Evolutionary conservation across 1,140 invertebrate species (phyloP).

Genomic region (Scaptomyza montana): DNA sequence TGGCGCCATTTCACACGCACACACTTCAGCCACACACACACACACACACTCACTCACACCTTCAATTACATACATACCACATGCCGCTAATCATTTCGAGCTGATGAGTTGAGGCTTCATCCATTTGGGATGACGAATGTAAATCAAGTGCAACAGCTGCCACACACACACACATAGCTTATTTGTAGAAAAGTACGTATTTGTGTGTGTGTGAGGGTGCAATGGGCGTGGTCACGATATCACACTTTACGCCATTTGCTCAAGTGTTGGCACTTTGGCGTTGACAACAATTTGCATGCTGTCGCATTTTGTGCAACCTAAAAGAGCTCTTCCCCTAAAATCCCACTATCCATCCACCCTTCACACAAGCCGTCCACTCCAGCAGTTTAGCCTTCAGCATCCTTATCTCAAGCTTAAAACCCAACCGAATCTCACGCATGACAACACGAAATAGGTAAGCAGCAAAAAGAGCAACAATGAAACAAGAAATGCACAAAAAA

Average conservation of each 20-base stretch:
- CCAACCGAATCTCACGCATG: slow-evolving; percentile 26
- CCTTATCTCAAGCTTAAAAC: slow-evolving; percentile 27
- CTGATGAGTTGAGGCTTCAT: slow-evolving; percentile 10
- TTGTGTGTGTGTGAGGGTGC: slow-evolving; percentile 9
- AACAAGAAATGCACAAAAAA: slow-evolving; percentile 3
- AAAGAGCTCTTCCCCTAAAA: background rate
- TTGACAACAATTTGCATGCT: slow-evolving; percentile 59
- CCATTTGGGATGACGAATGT: slow-evolving; percentile 18
- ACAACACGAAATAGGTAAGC: slow-evolving; percentile 32
- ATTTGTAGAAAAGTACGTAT: background rate
- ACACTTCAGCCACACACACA: background rate
- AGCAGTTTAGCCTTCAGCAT: background rate
- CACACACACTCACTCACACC: slow-evolving; percentile 1
- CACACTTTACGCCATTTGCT: slow-evolving; percentile 61
- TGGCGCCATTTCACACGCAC: slow-evolving; percentile 12
- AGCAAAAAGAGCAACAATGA: slow-evolving; percentile 41
- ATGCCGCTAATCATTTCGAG: slow-evolving; percentile 35
- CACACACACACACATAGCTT: background rate
- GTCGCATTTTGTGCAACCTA: slow-evolving; percentile 13
- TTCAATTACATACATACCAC: slow-evolving; percentile 8
- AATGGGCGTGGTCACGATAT: slow-evolving; percentile 45
- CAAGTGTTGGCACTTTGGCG: slow-evolving; percentile 63
- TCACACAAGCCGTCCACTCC: no score
- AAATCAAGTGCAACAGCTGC: slow-evolving; percentile 30
- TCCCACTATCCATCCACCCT: background rate